These are phyloP conservation scores for Linepithema humile DNA, from an alignment of 1,140 invertebrate genomes.

Conservation along the genomic window DNA sequence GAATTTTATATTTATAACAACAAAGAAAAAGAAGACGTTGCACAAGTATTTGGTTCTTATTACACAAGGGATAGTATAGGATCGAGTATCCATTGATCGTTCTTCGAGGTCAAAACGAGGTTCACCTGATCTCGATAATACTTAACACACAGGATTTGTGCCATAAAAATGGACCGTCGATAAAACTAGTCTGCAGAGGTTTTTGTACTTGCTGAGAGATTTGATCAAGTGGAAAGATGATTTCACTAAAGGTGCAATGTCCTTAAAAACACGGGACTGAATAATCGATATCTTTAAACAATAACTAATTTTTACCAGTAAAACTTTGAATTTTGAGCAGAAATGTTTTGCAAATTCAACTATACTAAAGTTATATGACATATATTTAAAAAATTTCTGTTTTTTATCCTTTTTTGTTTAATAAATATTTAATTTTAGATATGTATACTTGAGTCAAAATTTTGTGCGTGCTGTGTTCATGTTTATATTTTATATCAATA, in stretches of 20 bases:
- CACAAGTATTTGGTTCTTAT: neutral
- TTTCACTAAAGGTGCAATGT: neutral
- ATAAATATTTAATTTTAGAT: neutral
- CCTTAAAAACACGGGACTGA: neutral
- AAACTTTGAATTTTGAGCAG: neutral
- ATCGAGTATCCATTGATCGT: conserved; percentile 25
- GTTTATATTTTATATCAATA: neutral
- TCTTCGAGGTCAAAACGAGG: conserved; percentile 28
- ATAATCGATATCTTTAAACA: neutral
- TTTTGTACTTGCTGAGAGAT: conserved; percentile 23
- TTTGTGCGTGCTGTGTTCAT: neutral
- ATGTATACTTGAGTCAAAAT: neutral
- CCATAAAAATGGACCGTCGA: conserved; percentile 36
- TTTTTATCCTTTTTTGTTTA: neutral
- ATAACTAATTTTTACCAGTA: neutral
- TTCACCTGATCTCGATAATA: conserved; percentile 46
- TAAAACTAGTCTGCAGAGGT: conserved; percentile 18
- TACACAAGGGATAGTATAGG: neutral
- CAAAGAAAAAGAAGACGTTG: neutral
- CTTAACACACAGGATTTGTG: conserved; percentile 41
- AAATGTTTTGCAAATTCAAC: conserved; percentile 3
- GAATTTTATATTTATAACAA: neutral
- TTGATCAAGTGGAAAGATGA: conserved; percentile 9
- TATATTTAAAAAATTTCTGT: neutral
- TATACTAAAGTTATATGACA: neutral